Conservation (phyloP, 2,888 invertebrate genomes). For the Zeuzera pyrina region DNA sequence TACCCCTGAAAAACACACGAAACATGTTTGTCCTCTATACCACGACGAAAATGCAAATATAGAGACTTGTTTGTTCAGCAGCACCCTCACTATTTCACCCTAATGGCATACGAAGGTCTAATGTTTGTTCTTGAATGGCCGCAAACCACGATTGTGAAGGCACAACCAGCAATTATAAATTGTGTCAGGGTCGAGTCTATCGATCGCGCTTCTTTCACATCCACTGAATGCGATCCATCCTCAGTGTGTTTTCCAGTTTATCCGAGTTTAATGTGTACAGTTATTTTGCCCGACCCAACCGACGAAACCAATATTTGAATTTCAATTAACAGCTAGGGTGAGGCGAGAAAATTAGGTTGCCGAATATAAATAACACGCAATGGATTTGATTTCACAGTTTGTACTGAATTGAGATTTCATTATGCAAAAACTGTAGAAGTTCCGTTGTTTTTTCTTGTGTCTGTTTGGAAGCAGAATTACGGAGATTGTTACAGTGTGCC, state of each 20-base stretch:
- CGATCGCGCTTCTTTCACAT: slow-evolving; percentile 59
- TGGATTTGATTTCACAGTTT: too few species aligned
- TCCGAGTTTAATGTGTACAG: slow-evolving; percentile 34
- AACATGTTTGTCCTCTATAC: slow-evolving; percentile 15
- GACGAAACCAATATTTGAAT: slow-evolving; percentile 13
- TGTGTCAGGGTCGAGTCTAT: slow-evolving; percentile 67
- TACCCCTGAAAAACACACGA: slow-evolving; percentile 5
- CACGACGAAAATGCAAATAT: slow-evolving; percentile 20
- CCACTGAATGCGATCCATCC: too few species aligned
- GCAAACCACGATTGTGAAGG: slow-evolving; percentile 37
- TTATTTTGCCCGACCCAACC: slow-evolving; percentile 22
- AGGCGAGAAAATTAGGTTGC: too few species aligned
- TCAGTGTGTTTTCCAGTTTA: slow-evolving; percentile 42
- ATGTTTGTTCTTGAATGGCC: slow-evolving; percentile 56
- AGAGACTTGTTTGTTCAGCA: slow-evolving; percentile 29
- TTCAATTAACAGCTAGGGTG: too few species aligned
- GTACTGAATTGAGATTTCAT: too few species aligned
- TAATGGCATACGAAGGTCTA: slow-evolving; percentile 41
- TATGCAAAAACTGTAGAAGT: too few species aligned
- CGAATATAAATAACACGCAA: too few species aligned
- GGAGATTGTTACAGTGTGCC: too few species aligned
- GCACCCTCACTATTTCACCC: slow-evolving; percentile 26
- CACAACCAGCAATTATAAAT: slow-evolving; percentile 57
- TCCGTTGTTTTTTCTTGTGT: too few species aligned
- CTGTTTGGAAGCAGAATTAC: too few species aligned